These are phyloP conservation scores for Colius striatus DNA, from an alignment of 2,113 vertebrate species.

Conservation along the genomic window DNA sequence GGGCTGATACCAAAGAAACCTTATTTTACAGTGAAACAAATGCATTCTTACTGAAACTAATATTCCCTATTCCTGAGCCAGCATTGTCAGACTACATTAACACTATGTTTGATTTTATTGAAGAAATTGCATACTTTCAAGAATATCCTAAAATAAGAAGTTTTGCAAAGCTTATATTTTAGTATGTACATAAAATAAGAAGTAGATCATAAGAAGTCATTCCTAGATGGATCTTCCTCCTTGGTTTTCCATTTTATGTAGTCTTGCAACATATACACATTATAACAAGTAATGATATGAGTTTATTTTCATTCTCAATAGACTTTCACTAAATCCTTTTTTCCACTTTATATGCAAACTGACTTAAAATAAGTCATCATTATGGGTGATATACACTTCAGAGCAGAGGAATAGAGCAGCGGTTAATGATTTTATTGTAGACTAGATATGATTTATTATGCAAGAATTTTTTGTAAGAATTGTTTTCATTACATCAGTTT, in stretches of 20 bases:
- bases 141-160: conserved; percentile 36
- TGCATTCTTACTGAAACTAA: conserved; percentile 69
- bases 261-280: neutral
- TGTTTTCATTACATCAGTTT: conserved; percentile 34
- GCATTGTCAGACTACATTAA: conserved; percentile 59
- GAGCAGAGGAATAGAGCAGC: neutral
- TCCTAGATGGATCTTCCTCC: neutral
- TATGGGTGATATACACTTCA: conserved; percentile 42
- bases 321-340: neutral
- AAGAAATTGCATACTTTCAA: conserved; percentile 51
- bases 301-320: conserved; percentile 36
- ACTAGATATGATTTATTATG: conserved; percentile 27
- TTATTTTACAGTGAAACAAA: conserved; percentile 68
- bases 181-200: conserved; percentile 42
- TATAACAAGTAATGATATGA: neutral
- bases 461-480: conserved; percentile 12
- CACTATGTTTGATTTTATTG: conserved; percentile 62
- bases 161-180: conserved; percentile 52
- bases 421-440: conserved; percentile 37
- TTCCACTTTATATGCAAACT: conserved; percentile 13
- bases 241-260: neutral
- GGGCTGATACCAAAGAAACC: conserved; percentile 59
- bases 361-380: conserved; percentile 34
- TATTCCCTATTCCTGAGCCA: conserved; percentile 59
- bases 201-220: conserved; percentile 12